Evolutionary conservation across 1,140 invertebrate genomes (phyloP).

Genomic region (Zaprionus inermis): DNA sequence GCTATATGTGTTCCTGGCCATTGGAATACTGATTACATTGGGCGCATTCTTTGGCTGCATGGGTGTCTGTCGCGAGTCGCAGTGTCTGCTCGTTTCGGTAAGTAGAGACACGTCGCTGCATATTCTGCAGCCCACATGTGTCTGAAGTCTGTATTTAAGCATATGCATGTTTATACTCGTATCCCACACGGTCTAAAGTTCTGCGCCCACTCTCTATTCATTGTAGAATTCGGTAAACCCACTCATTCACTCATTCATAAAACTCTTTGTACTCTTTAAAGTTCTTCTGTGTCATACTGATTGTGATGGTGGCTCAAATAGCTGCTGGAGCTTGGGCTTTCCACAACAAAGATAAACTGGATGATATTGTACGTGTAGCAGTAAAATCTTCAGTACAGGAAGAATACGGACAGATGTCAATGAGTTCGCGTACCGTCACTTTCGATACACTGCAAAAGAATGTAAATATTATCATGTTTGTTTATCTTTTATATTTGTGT

Average conservation of each 20-base stretch:
- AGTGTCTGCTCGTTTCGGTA: conserved; percentile 93
- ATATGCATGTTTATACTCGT: neutral
- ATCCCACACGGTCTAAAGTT: conserved; percentile 20
- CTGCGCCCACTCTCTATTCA: conserved; percentile 10
- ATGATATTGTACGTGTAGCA: conserved; percentile 87
- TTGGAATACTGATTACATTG: conserved; percentile 91
- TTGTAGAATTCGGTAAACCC: conserved; percentile 14
- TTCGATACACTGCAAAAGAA: conserved; percentile 89
- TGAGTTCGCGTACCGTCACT: conserved; percentile 86
- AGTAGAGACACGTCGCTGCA: conserved; percentile 59
- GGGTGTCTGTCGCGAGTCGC: conserved; percentile 93
- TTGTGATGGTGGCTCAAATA: conserved; percentile 92
- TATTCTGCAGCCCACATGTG: conserved; percentile 18
- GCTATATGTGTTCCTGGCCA: conserved; percentile 90
- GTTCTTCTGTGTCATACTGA: conserved; percentile 90
- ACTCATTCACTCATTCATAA: conserved; percentile 54
- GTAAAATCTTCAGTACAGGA: conserved; percentile 88
- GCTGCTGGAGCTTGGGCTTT: conserved; percentile 90
- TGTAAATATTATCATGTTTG: conserved; percentile 81
- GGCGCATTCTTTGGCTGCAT: conserved; percentile 96
- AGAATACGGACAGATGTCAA: conserved; percentile 88
- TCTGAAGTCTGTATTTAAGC: neutral
- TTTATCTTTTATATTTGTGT: neutral
- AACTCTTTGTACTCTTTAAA: conserved; percentile 83
- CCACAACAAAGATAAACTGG: conserved; percentile 88